These are phyloP conservation scores for Astropecten irregularis DNA, from an alignment of 53 echinoderm and acorn worm species.

Conservation along the genomic window DNA sequence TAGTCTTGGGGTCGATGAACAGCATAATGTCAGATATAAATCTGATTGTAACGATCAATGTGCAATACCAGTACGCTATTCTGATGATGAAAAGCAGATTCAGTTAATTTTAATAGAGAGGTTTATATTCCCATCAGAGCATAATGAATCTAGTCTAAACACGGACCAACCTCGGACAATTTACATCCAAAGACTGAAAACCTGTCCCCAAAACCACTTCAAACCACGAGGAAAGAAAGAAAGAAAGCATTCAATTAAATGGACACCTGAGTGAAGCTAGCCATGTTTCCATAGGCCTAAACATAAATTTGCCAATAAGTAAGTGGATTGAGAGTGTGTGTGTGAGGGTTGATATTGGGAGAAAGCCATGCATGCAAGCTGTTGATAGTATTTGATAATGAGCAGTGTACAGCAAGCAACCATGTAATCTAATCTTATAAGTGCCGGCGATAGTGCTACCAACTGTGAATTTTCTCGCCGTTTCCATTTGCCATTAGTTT, in stretches of 20 bases:
- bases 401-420: conserved; percentile 28
- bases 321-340: too few relatives aligned
- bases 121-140: conserved; percentile 25
- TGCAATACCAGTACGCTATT: too few relatives aligned
- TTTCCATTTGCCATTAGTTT: conserved; percentile 47
- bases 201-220: neutral
- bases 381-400: conserved; percentile 43
- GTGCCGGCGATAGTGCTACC: conserved; percentile 32
- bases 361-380: too few relatives aligned
- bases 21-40: too few relatives aligned
- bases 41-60: too few relatives aligned
- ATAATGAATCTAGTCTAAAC: neutral
- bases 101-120: neutral
- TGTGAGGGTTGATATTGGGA: too few relatives aligned
- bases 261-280: too few relatives aligned
- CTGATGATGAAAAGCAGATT: conserved; percentile 4
- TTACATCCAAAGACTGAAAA: neutral
- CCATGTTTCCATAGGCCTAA: too few relatives aligned
- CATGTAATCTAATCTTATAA: conserved; percentile 62
- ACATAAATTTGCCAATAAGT: too few relatives aligned
- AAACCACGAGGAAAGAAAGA: neutral
- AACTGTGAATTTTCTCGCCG: conserved; percentile 26
- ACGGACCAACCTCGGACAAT: neutral
- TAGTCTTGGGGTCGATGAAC: too few relatives aligned
- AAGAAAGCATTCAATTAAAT: too few relatives aligned